Conservation (phyloP, 2,888 invertebrate genomes). For the Thalpophila matura region DNA sequence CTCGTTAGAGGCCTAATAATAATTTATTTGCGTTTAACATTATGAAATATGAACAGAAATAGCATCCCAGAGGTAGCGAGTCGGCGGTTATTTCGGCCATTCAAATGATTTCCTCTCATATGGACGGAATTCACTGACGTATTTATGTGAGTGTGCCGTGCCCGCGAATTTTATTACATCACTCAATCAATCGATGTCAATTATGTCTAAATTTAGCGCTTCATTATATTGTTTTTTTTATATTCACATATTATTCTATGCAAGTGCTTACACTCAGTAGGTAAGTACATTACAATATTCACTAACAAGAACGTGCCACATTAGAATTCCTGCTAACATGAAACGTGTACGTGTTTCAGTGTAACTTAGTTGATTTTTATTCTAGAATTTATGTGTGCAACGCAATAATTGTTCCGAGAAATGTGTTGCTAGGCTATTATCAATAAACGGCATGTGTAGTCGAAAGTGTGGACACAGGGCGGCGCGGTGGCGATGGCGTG, state of each 20-base stretch:
- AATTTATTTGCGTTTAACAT: constrained; percentile 58
- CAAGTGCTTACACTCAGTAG: not conserved
- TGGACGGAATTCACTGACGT: constrained; percentile 51
- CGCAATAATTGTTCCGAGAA: constrained; percentile 58
- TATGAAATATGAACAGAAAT: constrained; percentile 65
- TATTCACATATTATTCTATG: constrained; percentile 4
- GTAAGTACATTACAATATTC: constrained; percentile 22
- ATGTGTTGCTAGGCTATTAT: constrained; percentile 31
- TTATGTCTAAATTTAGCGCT: constrained; percentile 22
- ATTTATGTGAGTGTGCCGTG: constrained; percentile 45
- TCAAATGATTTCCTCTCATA: constrained; percentile 59
- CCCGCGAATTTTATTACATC: constrained; percentile 47
- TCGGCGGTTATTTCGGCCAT: constrained; percentile 60
- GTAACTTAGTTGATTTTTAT: constrained; percentile 38
- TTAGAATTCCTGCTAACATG: constrained; percentile 39
- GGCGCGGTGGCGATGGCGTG: constrained; percentile 46
- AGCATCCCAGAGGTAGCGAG: constrained; percentile 54
- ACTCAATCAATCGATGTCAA: constrained; percentile 36
- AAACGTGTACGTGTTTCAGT: constrained; percentile 36
- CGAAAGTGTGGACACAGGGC: constrained; percentile 29
- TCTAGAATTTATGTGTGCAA: constrained; percentile 42
- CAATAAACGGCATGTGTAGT: constrained; percentile 38
- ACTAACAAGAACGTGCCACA: constrained; percentile 38
- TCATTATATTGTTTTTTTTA: constrained; percentile 8
- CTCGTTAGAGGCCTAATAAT: too few relatives aligned